These are phyloP conservation scores for Centropus unirufus DNA, from an alignment of 2,113 vertebrate genomes.

Conservation along the genomic window DNA sequence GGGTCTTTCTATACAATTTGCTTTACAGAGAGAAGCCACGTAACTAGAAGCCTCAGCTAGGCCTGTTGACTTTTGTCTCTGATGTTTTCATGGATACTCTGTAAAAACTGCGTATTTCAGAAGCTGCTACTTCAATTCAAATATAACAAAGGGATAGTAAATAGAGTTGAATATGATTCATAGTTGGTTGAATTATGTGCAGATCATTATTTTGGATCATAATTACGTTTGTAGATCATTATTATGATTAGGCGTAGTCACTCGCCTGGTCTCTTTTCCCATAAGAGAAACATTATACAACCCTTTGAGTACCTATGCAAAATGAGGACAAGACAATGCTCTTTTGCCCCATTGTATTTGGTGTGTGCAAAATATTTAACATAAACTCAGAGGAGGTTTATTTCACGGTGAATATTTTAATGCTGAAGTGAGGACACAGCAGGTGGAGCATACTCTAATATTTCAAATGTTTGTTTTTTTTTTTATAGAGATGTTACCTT, in stretches of 20 bases:
- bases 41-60: background rate
- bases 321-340: background rate
- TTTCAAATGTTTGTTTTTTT: background rate
- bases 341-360: background rate
- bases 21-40: background rate
- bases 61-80: slow-evolving; percentile 37
- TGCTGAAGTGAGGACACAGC: background rate
- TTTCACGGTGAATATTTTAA: background rate
- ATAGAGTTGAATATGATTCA: background rate
- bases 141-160: background rate
- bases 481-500: background rate
- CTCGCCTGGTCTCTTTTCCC: background rate
- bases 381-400: background rate
- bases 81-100: background rate
- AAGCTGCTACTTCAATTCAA: background rate
- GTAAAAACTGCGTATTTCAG: background rate
- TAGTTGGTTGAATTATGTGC: slow-evolving; percentile 6
- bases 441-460: background rate
- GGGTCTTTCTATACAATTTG: background rate
- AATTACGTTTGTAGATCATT: background rate
- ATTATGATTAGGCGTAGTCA: background rate
- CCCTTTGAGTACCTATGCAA: background rate
- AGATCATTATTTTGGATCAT: background rate
- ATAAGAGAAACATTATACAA: background rate
- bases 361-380: background rate